Evolutionary conservation across 2,888 invertebrate species (phyloP).

Genomic region (Sarcophaga carnaria): DNA sequence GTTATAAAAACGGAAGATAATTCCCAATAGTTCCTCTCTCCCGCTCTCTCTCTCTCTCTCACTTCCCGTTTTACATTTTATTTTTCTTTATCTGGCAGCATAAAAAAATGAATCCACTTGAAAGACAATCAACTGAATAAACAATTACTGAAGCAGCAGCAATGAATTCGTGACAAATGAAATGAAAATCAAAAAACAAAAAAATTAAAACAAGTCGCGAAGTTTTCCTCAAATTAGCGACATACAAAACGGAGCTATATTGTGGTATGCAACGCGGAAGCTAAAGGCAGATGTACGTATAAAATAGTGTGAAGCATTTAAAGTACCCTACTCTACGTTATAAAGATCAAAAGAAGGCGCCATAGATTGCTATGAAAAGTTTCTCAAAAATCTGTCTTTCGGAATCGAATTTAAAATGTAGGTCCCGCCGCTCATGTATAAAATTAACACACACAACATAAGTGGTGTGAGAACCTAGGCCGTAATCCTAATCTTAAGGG

Average conservation of each 20-base stretch:
- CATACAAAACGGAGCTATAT: constrained; percentile 47
- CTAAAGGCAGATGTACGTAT: constrained; percentile 73
- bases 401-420: too few species aligned
- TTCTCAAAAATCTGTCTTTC: too few species aligned
- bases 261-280: constrained; percentile 39
- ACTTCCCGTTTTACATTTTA: not conserved
- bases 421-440: too few species aligned
- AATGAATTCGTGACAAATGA: not conserved
- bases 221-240: not conserved
- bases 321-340: too few species aligned
- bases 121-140: constrained; percentile 76
- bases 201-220: constrained; percentile 51
- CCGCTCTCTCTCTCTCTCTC: not conserved
- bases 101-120: constrained; percentile 67
- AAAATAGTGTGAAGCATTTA: constrained; percentile 77
- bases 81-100: constrained; percentile 18
- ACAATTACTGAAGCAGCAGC: constrained; percentile 71
- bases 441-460: too few species aligned
- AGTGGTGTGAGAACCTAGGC: too few species aligned
- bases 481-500: too few species aligned
- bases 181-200: constrained; percentile 7
- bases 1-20: constrained; percentile 67
- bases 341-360: too few species aligned
- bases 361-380: too few species aligned
- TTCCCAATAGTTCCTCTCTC: constrained; percentile 45